phyloP scores from a whole-genome alignment of 2,113 vertebrate species.

The Periophthalmus modestus region DNA sequence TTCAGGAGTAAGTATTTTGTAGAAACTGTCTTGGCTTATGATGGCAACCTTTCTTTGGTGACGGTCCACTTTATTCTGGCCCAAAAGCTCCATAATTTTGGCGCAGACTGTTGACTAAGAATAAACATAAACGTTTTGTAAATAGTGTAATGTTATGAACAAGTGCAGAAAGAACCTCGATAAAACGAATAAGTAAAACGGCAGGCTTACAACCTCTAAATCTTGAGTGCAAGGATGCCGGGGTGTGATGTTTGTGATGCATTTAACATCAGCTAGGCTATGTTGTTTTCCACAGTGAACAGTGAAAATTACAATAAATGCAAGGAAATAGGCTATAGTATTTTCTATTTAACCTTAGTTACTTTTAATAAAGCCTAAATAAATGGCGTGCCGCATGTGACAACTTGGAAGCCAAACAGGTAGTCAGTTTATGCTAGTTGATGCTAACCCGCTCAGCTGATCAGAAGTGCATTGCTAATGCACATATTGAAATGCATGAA shows the following conservation, averaged over 20 bases:
- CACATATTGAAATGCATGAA: not conserved
- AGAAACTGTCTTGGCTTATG: conserved; percentile 95
- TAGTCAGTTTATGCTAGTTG: not conserved
- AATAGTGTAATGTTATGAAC: not conserved
- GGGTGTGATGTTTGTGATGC: not conserved
- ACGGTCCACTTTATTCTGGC: conserved; percentile 94
- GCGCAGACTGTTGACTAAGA: conserved; percentile 94
- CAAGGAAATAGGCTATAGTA: not conserved
- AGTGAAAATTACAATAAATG: not conserved
- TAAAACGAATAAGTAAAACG: not conserved
- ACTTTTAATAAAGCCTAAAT: not conserved
- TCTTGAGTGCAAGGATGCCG: not conserved
- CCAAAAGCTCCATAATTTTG: conserved; percentile 98
- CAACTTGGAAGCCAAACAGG: conserved; percentile 7
- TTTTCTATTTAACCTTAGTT: not conserved
- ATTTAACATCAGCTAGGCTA: not conserved
- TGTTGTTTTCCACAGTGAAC: not conserved
- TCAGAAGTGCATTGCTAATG: conserved; percentile 10
- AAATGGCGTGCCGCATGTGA: conserved; percentile 35
- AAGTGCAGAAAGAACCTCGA: not conserved
- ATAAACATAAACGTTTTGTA: not conserved
- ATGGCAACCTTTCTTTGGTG: conserved; percentile 91
- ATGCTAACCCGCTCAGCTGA: conserved; percentile 34
- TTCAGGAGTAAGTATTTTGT: conserved; percentile 87
- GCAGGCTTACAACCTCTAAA: not conserved